Evolutionary conservation across 2,113 vertebrate genomes (phyloP).

Genomic region (Gallinago jamesoni): DNA sequence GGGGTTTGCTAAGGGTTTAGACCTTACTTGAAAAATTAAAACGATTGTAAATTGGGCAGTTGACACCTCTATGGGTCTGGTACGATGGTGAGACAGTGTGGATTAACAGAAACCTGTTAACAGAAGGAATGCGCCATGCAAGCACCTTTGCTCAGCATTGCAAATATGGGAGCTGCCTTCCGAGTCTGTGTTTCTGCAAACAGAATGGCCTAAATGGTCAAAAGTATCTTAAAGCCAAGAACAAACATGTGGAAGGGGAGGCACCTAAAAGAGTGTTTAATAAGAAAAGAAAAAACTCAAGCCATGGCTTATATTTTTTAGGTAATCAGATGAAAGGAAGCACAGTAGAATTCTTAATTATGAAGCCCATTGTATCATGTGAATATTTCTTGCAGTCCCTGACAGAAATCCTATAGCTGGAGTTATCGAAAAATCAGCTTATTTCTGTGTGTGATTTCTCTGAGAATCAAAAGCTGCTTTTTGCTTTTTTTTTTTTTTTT

Average conservation of each 20-base stretch:
- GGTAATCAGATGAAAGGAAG: not conserved
- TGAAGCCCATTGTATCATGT: not conserved
- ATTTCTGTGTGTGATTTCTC: not conserved
- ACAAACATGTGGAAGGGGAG: not conserved
- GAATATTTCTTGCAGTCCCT: not conserved
- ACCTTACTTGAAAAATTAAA: not conserved
- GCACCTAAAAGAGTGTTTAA: not conserved
- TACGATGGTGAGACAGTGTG: fast-evolving
- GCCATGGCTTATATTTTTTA: not conserved
- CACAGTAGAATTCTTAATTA: not conserved
- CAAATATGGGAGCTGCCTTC: not conserved
- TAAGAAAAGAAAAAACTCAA: not conserved
- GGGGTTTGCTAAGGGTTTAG: not conserved
- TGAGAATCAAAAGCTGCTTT: not conserved
- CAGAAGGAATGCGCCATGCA: not conserved
- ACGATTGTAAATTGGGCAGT: not conserved
- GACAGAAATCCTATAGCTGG: not conserved
- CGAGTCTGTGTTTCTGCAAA: not conserved
- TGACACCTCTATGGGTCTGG: not conserved
- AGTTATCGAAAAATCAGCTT: not conserved
- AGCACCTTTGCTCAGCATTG: not conserved
- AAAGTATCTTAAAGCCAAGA: not conserved
- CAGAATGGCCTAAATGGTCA: not conserved
- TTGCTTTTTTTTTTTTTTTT: not conserved
- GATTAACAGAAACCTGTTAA: not conserved